Conservation (phyloP, 2,113 vertebrate species). For the Tachysurus vachellii region DNA sequence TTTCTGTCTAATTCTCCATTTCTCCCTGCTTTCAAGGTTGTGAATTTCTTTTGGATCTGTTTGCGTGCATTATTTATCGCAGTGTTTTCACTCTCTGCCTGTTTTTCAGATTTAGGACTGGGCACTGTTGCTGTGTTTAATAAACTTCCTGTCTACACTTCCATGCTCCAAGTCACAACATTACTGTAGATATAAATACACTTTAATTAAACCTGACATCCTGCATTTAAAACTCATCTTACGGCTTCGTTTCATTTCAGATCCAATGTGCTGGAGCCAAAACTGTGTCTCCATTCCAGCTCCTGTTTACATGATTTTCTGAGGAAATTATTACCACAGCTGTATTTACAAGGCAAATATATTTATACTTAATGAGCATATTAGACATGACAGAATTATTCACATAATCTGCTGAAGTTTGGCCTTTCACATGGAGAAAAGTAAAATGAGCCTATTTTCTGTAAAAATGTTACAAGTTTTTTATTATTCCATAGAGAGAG, state of each 20-base stretch:
- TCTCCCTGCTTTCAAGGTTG: background rate
- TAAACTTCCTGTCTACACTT: slow-evolving; percentile 16
- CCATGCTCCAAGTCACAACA: background rate
- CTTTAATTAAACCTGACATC: background rate
- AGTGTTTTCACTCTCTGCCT: background rate
- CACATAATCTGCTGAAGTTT: slow-evolving; percentile 50
- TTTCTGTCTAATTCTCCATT: background rate
- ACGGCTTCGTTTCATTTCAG: background rate
- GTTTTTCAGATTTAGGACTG: slow-evolving; percentile 6
- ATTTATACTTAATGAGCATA: slow-evolving; percentile 62
- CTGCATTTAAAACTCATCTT: background rate
- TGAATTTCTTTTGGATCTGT: background rate
- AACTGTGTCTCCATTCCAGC: background rate
- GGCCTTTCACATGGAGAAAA: background rate
- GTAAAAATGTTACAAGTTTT: slow-evolving; percentile 65
- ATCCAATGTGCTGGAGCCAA: background rate
- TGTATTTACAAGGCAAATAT: slow-evolving; percentile 60
- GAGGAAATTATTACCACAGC: slow-evolving; percentile 53
- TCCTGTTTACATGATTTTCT: slow-evolving; percentile 52
- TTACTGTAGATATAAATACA: slow-evolving; percentile 12
- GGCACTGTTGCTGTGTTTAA: slow-evolving; percentile 7
- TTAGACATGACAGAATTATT: slow-evolving; percentile 61
- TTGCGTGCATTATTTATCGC: background rate
- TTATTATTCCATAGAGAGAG: slow-evolving; percentile 55
- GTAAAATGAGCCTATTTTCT: slow-evolving; percentile 63